phyloP scores from a whole-genome alignment of 2,113 vertebrate genomes.

The Semnopithecus entellus region DNA sequence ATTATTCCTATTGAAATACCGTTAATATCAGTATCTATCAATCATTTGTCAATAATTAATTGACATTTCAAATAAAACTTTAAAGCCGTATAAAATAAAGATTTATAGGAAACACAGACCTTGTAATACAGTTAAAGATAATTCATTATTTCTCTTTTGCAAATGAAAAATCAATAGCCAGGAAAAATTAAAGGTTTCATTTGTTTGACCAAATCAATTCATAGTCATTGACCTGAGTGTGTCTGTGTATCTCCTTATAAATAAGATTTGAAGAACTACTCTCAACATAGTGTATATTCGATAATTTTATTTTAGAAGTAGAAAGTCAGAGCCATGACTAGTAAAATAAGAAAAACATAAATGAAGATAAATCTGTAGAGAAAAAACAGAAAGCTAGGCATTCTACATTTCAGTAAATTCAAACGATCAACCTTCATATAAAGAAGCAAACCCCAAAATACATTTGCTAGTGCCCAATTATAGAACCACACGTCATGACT shows the following conservation, averaged over 20 bases:
- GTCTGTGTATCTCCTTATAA: not conserved
- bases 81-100: not conserved
- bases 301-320: not conserved
- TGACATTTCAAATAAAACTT: not conserved
- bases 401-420: not conserved
- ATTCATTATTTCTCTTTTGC: slow-evolving; percentile 15
- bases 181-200: not conserved
- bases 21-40: not conserved
- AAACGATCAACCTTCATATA: not conserved
- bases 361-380: not conserved
- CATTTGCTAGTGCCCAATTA: not conserved
- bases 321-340: not conserved
- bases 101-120: not conserved
- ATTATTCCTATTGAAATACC: not conserved
- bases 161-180: not conserved
- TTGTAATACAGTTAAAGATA: not conserved
- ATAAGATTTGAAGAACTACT: not conserved
- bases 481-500: not conserved
- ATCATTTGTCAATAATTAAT: not conserved
- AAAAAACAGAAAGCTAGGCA: not conserved
- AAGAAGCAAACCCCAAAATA: not conserved
- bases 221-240: not conserved
- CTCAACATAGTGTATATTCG: not conserved
- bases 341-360: not conserved
- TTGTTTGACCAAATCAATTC: slow-evolving; percentile 23